Evolutionary conservation across 1,140 invertebrate species (phyloP), one percentile per base, ranked within the genome.

Genomic region (Macrocentrus cingulum): DNA sequence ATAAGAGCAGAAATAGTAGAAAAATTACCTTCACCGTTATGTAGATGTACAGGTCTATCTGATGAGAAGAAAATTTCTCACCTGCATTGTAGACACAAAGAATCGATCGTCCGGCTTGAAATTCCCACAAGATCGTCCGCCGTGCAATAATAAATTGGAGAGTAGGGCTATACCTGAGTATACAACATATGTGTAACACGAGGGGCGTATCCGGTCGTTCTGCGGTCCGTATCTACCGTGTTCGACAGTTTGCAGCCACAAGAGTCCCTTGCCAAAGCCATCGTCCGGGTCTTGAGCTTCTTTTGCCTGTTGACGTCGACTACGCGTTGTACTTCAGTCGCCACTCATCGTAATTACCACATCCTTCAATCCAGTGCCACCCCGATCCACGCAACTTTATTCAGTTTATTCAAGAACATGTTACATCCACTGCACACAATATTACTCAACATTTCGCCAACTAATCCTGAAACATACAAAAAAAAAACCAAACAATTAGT

Each of bases 101-200:
- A 48, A 57, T 41, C 50, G 50, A 23, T 29, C 11, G 9, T 32
- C 34, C 18, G 18, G 19, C 7, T 13, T 11, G 50, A 34, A 58
- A 41, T 58, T 58, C 56, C 56, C 56, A 58, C 56, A 51, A 57
- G 48, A 58, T 58, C 56, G 48, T 51, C 56, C 51, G 50, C 39
- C 46, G 56, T 49, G 56, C 56, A 58, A 51, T 58, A 51, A 51
- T 51, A 58, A 51, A 48, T 51, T 42, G 55, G 42, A 36, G 2
- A 44, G 37, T 51, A 34, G 34, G 32, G 29, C 22, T 50, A 22
- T n/a, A 9, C 13, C 25, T 42, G 7, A 37, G 9, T 15, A 20
- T 41, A 37, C 37, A 58, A 58, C 56, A 58, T 58, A 51, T 58
- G 56, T 58, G 56, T 58, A 58, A 58, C 56, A 49, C 56, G 29